Percentiles rank a stretch among this genome's conserved stretches.
Conservation (phyloP, 2,113 vertebrate species). For the Scomber colias region DNA sequence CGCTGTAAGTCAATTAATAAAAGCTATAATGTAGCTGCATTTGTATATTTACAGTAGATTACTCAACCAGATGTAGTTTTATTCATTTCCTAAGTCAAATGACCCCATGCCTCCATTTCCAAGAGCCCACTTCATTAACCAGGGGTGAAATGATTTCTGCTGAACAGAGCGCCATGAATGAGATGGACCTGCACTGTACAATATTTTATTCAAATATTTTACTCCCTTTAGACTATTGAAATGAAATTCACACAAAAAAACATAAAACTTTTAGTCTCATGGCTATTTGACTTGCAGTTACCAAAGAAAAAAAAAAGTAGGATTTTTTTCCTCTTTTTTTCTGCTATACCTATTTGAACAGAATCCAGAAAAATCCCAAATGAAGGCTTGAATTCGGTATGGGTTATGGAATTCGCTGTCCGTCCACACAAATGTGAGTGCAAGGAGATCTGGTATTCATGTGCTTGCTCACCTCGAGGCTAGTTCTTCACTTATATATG, state of each 20-base stretch:
- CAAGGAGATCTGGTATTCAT: constrained; percentile 74
- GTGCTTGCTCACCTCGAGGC: constrained; percentile 78
- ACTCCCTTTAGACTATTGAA: not conserved
- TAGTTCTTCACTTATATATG: constrained; percentile 84
- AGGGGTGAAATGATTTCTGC: constrained; percentile 37
- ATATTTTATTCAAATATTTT: constrained; percentile 16
- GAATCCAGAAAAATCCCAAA: constrained; percentile 52
- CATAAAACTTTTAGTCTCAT: constrained; percentile 24
- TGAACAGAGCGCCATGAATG: constrained; percentile 11
- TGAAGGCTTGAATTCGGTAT: constrained; percentile 40
- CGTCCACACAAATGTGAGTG: constrained; percentile 40
- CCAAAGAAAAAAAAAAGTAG: constrained; percentile 15
- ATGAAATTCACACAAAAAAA: constrained; percentile 35
- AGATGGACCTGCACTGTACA: not conserved
- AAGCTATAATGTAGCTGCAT: not conserved
- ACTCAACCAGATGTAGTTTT: not conserved
- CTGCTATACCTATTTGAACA: constrained; percentile 3
- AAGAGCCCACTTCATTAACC: constrained; percentile 11
- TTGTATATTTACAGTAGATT: constrained; percentile 3
- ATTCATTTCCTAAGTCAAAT: constrained; percentile 11
- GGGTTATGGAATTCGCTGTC: constrained; percentile 58
- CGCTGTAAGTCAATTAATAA: not conserved
- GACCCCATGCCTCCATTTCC: constrained; percentile 10
- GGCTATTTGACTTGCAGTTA: constrained; percentile 43
- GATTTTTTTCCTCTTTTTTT: not conserved